Conservation (phyloP, 2,797 vertebrate species). For the Trichosurus vulpecula region DNA sequence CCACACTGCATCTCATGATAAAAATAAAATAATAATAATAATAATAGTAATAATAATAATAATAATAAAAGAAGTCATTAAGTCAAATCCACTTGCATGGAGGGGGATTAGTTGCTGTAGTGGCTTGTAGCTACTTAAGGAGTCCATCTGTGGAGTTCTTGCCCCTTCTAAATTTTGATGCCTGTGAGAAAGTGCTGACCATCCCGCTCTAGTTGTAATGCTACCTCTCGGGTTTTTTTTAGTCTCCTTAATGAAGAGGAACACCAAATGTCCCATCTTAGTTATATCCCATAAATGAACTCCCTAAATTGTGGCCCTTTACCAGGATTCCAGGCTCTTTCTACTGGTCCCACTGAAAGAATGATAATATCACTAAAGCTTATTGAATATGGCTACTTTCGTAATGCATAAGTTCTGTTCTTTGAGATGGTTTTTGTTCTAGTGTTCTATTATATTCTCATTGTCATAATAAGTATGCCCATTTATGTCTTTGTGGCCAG, state of each 20-base stretch:
- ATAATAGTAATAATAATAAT: not conserved
- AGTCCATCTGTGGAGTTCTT: not conserved
- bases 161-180: not conserved
- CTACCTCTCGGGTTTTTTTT: not conserved
- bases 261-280: not conserved
- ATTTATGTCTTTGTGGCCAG: not conserved
- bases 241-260: slow-evolving; percentile 4
- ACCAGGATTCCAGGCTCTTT: not conserved
- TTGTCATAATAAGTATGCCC: not conserved
- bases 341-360: not conserved
- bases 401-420: not conserved
- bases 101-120: not conserved
- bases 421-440: not conserved
- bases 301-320: not conserved
- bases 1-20: not conserved
- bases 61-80: not conserved
- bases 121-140: not conserved
- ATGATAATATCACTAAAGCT: not conserved
- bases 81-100: not conserved
- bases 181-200: not conserved
- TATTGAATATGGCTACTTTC: slow-evolving; percentile 23
- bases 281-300: not conserved
- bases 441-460: not conserved
- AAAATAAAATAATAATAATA: no score
- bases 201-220: not conserved